Evolutionary conservation across 2,888 invertebrate species (phyloP).

Genomic region (Cheilosia urbana): DNA sequence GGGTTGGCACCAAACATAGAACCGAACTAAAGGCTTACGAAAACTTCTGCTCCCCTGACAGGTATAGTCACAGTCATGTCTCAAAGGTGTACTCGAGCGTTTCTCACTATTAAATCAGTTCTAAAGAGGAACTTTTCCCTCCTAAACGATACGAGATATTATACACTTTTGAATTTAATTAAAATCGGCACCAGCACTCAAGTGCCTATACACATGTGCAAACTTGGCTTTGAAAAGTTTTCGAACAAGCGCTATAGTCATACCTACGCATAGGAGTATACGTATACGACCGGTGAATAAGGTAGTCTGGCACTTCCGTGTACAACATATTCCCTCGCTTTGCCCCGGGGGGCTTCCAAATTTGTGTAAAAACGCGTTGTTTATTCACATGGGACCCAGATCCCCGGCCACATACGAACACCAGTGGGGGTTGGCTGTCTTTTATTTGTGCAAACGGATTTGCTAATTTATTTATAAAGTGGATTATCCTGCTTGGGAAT

Average conservation of each 20-base stretch:
- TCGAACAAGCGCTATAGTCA: not conserved
- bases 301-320: constrained; percentile 16
- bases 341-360: constrained; percentile 8
- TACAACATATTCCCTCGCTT: not conserved
- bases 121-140: constrained; percentile 51
- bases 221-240: constrained; percentile 55
- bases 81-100: constrained; percentile 6
- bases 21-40: not conserved
- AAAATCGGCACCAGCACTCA: constrained; percentile 48
- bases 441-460: constrained; percentile 65
- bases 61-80: not conserved
- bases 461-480: constrained; percentile 73
- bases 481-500: constrained; percentile 72
- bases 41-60: not conserved
- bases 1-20: not conserved
- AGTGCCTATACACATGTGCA: not conserved
- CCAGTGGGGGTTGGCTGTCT: constrained; percentile 33
- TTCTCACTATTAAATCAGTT: constrained; percentile 36
- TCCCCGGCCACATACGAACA: not conserved
- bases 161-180: constrained; percentile 63
- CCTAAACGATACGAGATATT: constrained; percentile 50
- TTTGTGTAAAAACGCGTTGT: constrained; percentile 44
- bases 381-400: constrained; percentile 61
- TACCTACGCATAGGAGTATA: not conserved
- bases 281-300: not conserved